Conservation (phyloP, 1,140 invertebrate species). For the Dryas iulia region DNA sequence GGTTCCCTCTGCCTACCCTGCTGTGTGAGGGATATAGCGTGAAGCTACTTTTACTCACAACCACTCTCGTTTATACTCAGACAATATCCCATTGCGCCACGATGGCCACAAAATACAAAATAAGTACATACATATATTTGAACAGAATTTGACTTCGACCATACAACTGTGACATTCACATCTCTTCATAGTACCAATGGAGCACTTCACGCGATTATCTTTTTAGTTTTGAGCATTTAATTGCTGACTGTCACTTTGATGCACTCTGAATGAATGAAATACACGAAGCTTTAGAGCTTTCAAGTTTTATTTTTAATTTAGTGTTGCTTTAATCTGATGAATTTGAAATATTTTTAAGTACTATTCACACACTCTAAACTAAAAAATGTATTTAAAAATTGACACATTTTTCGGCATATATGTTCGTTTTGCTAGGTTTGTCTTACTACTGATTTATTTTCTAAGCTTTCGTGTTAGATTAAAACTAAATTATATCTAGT, state of each 20-base stretch:
- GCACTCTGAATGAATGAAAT: not conserved
- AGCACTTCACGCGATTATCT: not conserved
- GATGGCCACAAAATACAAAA: not conserved
- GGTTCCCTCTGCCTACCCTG: no score
- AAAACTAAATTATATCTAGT: no score
- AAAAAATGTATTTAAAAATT: not conserved
- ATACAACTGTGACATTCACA: not conserved
- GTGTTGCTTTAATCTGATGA: not conserved
- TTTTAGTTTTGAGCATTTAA: not conserved
- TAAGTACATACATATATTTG: not conserved
- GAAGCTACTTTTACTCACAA: no score
- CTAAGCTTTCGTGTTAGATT: no score
- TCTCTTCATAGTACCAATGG: not conserved
- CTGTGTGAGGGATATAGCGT: no score
- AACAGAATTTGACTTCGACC: not conserved
- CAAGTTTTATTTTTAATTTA: not conserved
- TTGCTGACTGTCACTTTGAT: slow-evolving; percentile 4
- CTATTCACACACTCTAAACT: not conserved
- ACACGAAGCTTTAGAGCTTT: not conserved
- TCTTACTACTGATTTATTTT: no score
- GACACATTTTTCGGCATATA: not conserved
- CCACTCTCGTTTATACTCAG: no score
- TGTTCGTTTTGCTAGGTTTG: not conserved
- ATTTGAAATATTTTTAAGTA: not conserved
- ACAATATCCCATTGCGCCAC: no score